Percentiles rank a stretch among this genome's conserved stretches.
Conservation (phyloP, 2,113 vertebrate species). For the Sporophila hypoxantha region DNA sequence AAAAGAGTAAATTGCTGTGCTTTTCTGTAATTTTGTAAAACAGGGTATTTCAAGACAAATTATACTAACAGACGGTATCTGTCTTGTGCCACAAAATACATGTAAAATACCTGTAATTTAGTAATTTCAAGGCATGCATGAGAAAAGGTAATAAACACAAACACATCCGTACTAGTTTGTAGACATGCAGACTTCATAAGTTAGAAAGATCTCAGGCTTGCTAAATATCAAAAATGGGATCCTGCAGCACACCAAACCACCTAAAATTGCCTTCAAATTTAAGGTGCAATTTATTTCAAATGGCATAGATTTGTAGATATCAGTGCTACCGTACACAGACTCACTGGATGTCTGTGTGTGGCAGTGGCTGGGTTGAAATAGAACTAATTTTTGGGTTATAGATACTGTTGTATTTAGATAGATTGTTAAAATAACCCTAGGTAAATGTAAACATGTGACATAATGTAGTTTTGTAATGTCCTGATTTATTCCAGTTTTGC, state of each 20-base stretch:
- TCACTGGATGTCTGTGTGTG: neutral
- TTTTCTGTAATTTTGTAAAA: slow-evolving; percentile 93
- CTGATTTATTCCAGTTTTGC: neutral
- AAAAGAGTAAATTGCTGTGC: slow-evolving; percentile 88
- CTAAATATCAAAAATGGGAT: slow-evolving; percentile 72
- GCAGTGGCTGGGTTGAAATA: neutral
- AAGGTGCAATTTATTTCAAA: slow-evolving; percentile 75
- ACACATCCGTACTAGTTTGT: slow-evolving; percentile 69
- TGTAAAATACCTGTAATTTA: slow-evolving; percentile 85
- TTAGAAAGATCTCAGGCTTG: slow-evolving; percentile 61
- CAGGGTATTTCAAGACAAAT: slow-evolving; percentile 86
- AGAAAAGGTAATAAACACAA: slow-evolving; percentile 76
- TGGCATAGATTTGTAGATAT: slow-evolving; percentile 64
- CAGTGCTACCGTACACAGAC: slow-evolving; percentile 17
- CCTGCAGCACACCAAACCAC: slow-evolving; percentile 64
- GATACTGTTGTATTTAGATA: neutral
- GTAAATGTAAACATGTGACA: neutral
- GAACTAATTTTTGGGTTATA: neutral
- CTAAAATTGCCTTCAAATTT: slow-evolving; percentile 76
- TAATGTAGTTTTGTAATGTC: neutral
- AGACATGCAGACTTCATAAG: slow-evolving; percentile 71
- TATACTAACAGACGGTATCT: slow-evolving; percentile 82
- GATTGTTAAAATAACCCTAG: neutral
- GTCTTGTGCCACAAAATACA: slow-evolving; percentile 80
- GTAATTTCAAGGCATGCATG: slow-evolving; percentile 74